Conservation (phyloP, 1,140 invertebrate species). For the Brevipalpus yothersi region DNA sequence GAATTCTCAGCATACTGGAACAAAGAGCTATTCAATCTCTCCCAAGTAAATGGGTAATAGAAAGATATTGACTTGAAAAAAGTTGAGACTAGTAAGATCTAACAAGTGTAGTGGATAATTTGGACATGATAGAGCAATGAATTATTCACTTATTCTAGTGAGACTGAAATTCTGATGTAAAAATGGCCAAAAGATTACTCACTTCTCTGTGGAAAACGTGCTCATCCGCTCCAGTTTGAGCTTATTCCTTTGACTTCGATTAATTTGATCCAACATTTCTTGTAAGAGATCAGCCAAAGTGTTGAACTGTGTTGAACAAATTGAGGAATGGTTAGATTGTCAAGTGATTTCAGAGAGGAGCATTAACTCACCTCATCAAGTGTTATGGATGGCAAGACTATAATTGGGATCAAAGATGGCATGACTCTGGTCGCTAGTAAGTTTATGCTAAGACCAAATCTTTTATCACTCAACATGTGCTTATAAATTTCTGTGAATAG, state of each 20-base stretch:
- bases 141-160: too few species aligned
- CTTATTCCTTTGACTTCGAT: conserved; percentile 16
- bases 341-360: neutral
- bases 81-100: too few species aligned
- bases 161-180: neutral
- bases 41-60: too few species aligned
- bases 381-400: conserved; percentile 64
- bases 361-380: conserved; percentile 40
- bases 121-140: too few species aligned
- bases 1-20: too few species aligned
- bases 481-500: conserved; percentile 55
- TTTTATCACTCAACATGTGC: conserved; percentile 52
- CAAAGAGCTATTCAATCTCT: too few species aligned
- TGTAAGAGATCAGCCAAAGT: conserved; percentile 12
- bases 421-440: conserved; percentile 74
- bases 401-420: conserved; percentile 68
- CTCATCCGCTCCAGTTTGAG: conserved; percentile 14
- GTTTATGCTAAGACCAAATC: conserved; percentile 68
- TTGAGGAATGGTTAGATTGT: neutral
- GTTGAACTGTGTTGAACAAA: conserved; percentile 11
- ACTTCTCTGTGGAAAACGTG: conserved; percentile 13
- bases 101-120: too few species aligned
- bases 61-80: too few species aligned
- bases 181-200: neutral
- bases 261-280: conserved; percentile 15